Base-by-base conservation (phyloP, 1,140 invertebrate genomes). In the Protaetia brevitarsis region DNA sequence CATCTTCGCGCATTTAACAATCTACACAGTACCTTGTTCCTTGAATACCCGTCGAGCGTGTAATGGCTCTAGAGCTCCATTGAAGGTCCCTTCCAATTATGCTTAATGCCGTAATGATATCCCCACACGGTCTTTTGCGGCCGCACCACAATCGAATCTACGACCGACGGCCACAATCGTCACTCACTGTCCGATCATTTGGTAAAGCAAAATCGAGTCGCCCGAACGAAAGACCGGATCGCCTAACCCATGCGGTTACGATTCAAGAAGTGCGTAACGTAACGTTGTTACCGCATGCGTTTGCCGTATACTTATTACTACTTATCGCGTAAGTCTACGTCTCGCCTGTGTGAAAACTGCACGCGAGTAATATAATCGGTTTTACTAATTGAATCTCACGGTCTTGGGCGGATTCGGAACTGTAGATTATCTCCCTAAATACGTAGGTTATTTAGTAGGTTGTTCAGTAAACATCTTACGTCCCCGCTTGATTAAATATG, bases 311-410 rank as follows among this genome's bases (percentile, higher is more conserved):
- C 34, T 16, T 37, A 37, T 13, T 19, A 16, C 3, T 45, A 19
- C 41, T 19, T 19, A 4, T 45, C 16, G 16, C 3, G 13, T 19
- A 45, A 3, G 36, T 37, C n/a, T n/a, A n/a, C n/a, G n/a, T n/a
- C n/a, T n/a, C n/a, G n/a, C n/a, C n/a, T n/a, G n/a, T n/a, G n/a
- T n/a, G n/a, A n/a, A n/a, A n/a, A n/a, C 11, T 21, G n/a, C 41
- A 45, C 11, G 41, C 13, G 23, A 10, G 13, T 45, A 45, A 45
- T 45, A 21, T 13, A 45, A 45, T 45, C 16, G 41, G n/a, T 45
- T 13, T 45, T 45, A 21, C 41, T 45, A 45, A 45, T 45, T 45
- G 41, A 45, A 45, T 45, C 41, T 45, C 41, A 45, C 41, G 41
- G 41, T 45, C 41, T 45, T 45, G 16, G 41, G n/a, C n/a, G 41